A percentile compares a stretch with the other conserved stretches of the same genome.
These are phyloP conservation scores for Antitype chi DNA, from an alignment of 2,888 invertebrate genomes.

Conservation along the genomic window DNA sequence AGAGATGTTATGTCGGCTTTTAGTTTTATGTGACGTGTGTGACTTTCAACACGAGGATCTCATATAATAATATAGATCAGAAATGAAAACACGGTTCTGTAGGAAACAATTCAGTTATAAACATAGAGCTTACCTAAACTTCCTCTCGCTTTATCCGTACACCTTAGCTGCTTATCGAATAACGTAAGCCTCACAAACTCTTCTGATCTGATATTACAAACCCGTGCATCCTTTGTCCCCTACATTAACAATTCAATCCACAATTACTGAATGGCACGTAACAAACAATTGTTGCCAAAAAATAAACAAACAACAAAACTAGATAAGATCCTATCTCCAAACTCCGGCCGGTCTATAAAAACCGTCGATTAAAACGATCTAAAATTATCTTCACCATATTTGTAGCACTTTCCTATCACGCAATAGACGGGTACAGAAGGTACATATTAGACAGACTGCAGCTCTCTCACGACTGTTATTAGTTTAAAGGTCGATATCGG, in stretches of 20 bases:
- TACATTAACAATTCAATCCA: constrained; percentile 25
- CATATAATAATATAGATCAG: not conserved
- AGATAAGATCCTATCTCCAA: constrained; percentile 46
- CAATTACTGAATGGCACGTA: constrained; percentile 25
- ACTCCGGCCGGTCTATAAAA: constrained; percentile 44
- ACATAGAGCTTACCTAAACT: not conserved
- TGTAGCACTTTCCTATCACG: constrained; percentile 19
- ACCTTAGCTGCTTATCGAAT: not conserved
- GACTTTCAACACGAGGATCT: constrained; percentile 1
- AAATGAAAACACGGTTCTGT: not conserved
- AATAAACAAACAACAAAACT: constrained; percentile 27
- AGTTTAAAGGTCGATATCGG: not conserved
- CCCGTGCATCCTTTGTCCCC: no score
- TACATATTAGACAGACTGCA: not conserved
- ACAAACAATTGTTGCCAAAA: constrained; percentile 30
- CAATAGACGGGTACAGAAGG: constrained; percentile 12
- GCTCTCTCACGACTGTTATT: not conserved
- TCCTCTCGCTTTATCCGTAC: not conserved
- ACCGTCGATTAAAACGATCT: constrained; percentile 61
- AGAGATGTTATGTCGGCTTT: not conserved
- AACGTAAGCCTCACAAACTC: not conserved
- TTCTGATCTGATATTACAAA: not conserved
- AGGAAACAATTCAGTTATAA: not conserved
- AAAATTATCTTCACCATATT: constrained; percentile 50
- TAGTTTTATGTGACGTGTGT: constrained; percentile 7